Base-by-base conservation (phyloP, 1,140 invertebrate species). In the Anadara kagoshimensis region DNA sequence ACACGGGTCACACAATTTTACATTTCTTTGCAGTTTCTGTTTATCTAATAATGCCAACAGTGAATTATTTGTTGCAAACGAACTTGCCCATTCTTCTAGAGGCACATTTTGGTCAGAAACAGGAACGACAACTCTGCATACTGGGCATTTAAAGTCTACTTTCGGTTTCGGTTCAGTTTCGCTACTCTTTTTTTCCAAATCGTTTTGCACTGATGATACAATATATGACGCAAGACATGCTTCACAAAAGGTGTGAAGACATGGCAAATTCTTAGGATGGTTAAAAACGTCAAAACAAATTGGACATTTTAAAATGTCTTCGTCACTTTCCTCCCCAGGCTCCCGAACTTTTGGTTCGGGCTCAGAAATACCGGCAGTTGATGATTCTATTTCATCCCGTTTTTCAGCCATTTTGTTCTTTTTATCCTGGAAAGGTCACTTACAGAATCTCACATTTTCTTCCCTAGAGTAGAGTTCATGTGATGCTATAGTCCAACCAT, bases 231-330 rank as follows among this genome's bases (percentile, higher is more conserved):
- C 18, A 18, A 59, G 29, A 59, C 57, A 59, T 24, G 20, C 29
- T 26, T 59, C 18, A 36, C 57, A 59, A 59, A 29, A 59, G 12
- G 57, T 26, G 29, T 59, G 57, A n/a, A 26, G 29, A 18, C 57
- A 59, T 29, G 57, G 57, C 18, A 59, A 36, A 36, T 36, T 3
- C 29, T 36, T 36, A 36, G 29, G 29, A 2, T 36, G 2, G 29
- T 36, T 36, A 36, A 36, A 36, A 36, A 20, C 18, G 24, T 59
- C 57, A 59, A 59, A 59, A 18, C 57, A 59, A 24, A 59, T 59
- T 26, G 57, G 29, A 26, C 57, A 59, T 16, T 16, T 51, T 10
- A 51, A 18, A 36, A 36, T 36, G 29, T 36, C 29, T 3, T 36
- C 7, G 7, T 36, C 29, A 36, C 2, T 7, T 3, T 36, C 29